Base-by-base conservation (phyloP, 1,140 invertebrate species). In the Dinothrombium tinctorium region DNA sequence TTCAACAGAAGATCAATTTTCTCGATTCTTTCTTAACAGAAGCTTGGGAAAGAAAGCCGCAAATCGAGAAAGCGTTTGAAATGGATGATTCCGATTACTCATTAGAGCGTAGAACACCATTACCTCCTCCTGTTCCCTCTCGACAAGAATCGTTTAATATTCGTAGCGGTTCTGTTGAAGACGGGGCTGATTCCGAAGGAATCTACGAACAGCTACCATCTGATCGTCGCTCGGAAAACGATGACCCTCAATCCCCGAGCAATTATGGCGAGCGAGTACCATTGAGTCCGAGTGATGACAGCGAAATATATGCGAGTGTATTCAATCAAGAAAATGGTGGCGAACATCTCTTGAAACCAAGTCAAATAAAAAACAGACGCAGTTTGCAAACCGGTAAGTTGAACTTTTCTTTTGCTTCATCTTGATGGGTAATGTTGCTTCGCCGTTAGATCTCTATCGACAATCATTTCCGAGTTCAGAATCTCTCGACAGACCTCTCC, bases 1-100 rank as follows among this genome's bases (percentile, higher is more conserved):
- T 73, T 5, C 74, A 77, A 57, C 75, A 75, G 49, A 81, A 83
- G 66, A 76, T 77, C 79, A 58, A 64, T 61, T 65, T 37, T 36
- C 35, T 41, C 9, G n/a, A 20, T 15, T 17, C 35, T 8, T 94
- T 95, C 62, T 84, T 94, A 60, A 83, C 86, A 57, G 80, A 84
- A 59, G 81, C 84, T 12, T 89, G 82, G 81, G 82, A 89, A 51
- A 79, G 83, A 50, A 89, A 92, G 51, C 79, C 80, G 24, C 80
- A 89, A 61, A 87, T 89, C 41, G 86, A 92, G 54, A 76, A 81
- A 55, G 78, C 78, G 2, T 80, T 89, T 59, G 74, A 81, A 53
- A 72, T 87, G 68, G 81, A 86, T 58, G 79, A 78, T 58, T 74
- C 68, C 14, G 42, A 20, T 15, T 35, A 31, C 21, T 19, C 20